Base-by-base conservation (phyloP, 2,113 vertebrate species). In the Mormyrus iriodes region DNA sequence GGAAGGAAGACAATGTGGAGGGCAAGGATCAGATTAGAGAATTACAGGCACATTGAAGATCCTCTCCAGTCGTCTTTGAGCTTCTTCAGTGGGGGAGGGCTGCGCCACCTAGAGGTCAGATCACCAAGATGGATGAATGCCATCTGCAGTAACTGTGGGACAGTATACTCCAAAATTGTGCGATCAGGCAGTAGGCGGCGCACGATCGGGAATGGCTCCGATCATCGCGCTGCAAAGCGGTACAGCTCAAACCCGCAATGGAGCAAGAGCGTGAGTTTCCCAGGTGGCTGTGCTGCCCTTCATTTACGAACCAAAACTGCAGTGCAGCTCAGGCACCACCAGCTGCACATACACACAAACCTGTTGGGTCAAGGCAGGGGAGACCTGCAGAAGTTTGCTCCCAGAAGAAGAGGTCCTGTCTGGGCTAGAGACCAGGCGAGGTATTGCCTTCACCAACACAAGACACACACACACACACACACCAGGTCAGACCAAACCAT, bases 31-130 rank as follows among this genome's bases (percentile, higher is more conserved):
- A 35, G 51, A 49, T 13, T 46, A 4, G 53, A 52, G 89, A 93
- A 94, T 97, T 98, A 98, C 97, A 96, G 97, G 93, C 90, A 95
- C 79, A 31, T 91, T 93, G 97, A 98, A 99, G 97, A 98, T 98
- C 97, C 96, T 97, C 96, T 98, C 97, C 92, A 98, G 95, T 27
- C 96, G 96, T 91, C 94, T 96, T 94, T 97, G 97, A 27, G 97
- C 97, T 91, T 98, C 97, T 92, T 97, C 97, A 2, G 94, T 92
- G 0, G 97, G 95, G 93, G 95, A 98, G 94, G 95, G 94, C 85
- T 2, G 94, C 88, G 93, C 93, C 91, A 95, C 96, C 98, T 98
- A 95, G 89, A 95, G 95, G 95, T 96, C 95, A 97, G 94, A 97
- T 92, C 93, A 95, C 93, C 91, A 49, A 97, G 93, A 97, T 39